Conservation (phyloP, 2,888 invertebrate species). For the Lycophotia porphyrea region DNA sequence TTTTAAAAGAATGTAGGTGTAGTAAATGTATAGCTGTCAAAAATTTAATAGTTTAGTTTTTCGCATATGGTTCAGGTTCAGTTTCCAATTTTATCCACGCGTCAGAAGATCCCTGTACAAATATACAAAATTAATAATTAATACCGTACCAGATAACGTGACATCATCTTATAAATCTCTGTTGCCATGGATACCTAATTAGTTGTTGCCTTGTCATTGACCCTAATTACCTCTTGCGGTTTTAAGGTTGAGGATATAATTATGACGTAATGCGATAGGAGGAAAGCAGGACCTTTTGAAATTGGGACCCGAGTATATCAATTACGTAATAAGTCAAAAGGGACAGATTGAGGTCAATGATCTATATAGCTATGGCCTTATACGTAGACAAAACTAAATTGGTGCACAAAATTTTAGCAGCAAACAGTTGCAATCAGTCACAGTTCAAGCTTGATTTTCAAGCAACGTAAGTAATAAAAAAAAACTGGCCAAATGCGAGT, state of each 20-base stretch:
- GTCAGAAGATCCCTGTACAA: not conserved
- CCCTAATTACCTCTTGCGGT: conserved; percentile 44
- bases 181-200: conserved; percentile 29
- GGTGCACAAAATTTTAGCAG: not conserved
- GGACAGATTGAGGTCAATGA: conserved; percentile 7
- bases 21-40: too few species aligned
- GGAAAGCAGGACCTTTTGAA: conserved; percentile 19
- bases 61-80: too few species aligned
- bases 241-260: conserved; percentile 32
- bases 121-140: not conserved
- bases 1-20: too few species aligned
- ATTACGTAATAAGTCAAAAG: conserved; percentile 19
- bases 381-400: not conserved
- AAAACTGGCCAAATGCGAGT: too few species aligned
- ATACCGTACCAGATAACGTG: not conserved
- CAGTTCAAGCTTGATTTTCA: not conserved
- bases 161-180: not conserved
- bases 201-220: conserved; percentile 17
- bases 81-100: not conserved
- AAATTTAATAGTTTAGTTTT: too few species aligned
- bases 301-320: conserved; percentile 13
- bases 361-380: not conserved
- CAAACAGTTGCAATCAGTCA: not conserved
- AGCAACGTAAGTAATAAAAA: not conserved
- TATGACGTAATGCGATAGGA: conserved; percentile 23